These are phyloP conservation scores for Hydrolagus colliei DNA, from an alignment of 2,797 vertebrate species.

Conservation along the genomic window DNA sequence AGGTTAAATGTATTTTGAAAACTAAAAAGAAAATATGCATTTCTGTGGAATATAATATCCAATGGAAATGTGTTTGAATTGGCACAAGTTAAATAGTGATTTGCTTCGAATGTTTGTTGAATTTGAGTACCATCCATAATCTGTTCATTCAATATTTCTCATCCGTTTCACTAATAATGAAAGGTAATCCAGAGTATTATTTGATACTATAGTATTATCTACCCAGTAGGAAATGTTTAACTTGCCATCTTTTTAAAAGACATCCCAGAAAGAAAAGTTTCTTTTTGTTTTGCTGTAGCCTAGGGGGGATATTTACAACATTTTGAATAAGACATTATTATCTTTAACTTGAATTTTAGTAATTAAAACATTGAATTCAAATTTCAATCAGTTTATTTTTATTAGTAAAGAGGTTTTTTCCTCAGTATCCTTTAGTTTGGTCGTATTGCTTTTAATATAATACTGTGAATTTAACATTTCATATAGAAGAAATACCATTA, in stretches of 20 bases:
- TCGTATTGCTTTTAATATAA: constrained; percentile 72
- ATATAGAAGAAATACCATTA: constrained; percentile 74
- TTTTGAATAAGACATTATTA: background rate
- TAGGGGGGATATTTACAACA: too few species aligned
- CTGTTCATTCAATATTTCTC: background rate
- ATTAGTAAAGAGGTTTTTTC: constrained; percentile 52
- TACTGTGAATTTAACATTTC: constrained; percentile 75
- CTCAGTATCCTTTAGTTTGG: constrained; percentile 50
- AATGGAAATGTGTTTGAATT: background rate
- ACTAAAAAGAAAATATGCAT: background rate
- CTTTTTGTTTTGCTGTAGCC: too few species aligned
- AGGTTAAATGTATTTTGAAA: background rate
- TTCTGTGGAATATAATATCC: background rate
- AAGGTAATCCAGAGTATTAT: constrained; percentile 4
- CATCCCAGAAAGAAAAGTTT: too few species aligned
- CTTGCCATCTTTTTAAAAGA: background rate
- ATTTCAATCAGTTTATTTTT: constrained; percentile 69
- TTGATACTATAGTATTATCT: background rate
- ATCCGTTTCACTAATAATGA: background rate
- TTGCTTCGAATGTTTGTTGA: background rate
- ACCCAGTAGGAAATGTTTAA: background rate
- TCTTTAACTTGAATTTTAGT: background rate
- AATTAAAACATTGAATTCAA: constrained; percentile 57
- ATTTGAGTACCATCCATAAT: background rate
- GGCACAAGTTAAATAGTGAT: background rate